Conservation (phyloP, 2,113 vertebrate genomes). For the Platysteira castanea region DNA sequence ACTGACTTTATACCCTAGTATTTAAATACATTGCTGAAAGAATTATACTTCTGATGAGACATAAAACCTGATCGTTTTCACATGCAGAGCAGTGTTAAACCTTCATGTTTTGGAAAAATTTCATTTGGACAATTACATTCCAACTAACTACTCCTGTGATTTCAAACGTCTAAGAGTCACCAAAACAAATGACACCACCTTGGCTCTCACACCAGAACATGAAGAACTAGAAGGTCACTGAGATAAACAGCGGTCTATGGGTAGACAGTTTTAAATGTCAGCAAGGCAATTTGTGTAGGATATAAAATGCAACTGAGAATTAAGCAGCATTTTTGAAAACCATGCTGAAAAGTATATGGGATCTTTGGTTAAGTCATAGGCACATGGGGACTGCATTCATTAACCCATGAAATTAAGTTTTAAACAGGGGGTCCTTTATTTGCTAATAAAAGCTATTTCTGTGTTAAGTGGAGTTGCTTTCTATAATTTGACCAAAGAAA, state of each 20-base stretch:
- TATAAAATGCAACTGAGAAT: background rate
- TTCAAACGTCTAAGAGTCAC: background rate
- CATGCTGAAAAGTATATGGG: background rate
- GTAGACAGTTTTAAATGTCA: constrained; percentile 7
- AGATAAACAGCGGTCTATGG: constrained; percentile 4
- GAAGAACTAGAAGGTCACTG: constrained; percentile 1
- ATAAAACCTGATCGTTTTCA: background rate
- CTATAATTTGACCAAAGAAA: background rate
- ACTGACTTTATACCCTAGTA: background rate
- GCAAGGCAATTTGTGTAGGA: background rate
- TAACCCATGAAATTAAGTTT: background rate
- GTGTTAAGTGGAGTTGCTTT: background rate
- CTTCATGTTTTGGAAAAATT: background rate
- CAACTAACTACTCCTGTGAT: background rate
- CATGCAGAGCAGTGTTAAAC: background rate
- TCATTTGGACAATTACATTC: constrained; percentile 2
- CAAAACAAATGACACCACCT: background rate
- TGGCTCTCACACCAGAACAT: background rate
- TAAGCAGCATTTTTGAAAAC: background rate
- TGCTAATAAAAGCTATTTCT: background rate
- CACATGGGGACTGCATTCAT: background rate
- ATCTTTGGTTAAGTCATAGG: background rate
- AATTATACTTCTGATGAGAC: background rate
- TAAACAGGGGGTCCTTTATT: background rate
- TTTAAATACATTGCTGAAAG: background rate